A percentile compares a stretch with the other conserved stretches of the same genome.
Evolutionary conservation across 2,113 vertebrate genomes (phyloP).

Genomic region (Malurus melanocephalus): DNA sequence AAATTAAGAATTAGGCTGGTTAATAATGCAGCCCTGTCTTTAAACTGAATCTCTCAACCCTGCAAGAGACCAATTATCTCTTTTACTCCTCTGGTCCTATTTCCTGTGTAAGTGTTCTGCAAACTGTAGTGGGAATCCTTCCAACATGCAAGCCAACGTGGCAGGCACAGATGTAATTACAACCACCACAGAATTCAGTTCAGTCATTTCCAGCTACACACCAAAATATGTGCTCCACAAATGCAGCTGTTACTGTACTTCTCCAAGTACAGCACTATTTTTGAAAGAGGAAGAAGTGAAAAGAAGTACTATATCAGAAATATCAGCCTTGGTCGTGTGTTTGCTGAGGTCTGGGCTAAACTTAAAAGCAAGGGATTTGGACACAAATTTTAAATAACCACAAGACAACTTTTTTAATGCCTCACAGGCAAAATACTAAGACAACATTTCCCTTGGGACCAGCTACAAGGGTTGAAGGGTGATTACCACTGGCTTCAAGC

Average conservation of each 20-base stretch:
- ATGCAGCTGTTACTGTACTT: background rate
- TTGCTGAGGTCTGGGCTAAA: background rate
- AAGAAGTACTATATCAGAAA: background rate
- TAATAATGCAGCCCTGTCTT: background rate
- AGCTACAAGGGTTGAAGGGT: background rate
- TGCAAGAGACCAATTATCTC: background rate
- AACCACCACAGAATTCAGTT: background rate
- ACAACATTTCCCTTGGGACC: background rate
- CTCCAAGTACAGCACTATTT: background rate
- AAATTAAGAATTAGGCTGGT: background rate
- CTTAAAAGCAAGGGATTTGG: background rate
- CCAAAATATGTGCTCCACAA: background rate
- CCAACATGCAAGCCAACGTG: conserved; percentile 3
- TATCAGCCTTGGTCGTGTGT: background rate
- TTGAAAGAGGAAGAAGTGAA: background rate
- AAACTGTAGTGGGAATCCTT: background rate
- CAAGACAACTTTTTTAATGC: background rate
- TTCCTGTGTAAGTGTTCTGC: background rate
- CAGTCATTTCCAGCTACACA: background rate
- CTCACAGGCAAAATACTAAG: background rate
- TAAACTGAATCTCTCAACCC: background rate
- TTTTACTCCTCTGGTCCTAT: background rate
- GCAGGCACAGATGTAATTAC: conserved; percentile 54
- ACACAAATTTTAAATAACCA: background rate
- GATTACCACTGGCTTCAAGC: background rate